These are phyloP conservation scores for Actinostola sp. DNA, from an alignment of 92 coral and sea anemone genomes.

Conservation along the genomic window DNA sequence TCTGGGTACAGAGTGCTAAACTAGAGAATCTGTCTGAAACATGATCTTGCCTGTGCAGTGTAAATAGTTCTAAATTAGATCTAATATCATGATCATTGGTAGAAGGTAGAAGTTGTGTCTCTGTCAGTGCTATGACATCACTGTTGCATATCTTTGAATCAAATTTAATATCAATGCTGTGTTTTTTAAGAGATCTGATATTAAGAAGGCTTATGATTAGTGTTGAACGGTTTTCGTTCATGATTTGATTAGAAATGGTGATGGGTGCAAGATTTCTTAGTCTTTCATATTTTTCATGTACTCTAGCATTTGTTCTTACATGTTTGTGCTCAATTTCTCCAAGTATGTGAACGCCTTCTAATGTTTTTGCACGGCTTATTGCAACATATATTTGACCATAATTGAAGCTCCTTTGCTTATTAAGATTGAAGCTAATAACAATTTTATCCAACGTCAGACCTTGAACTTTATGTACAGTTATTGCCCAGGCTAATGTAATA, in stretches of 20 bases:
- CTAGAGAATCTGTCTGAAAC: conserved; percentile 51
- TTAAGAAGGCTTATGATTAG: conserved; percentile 35
- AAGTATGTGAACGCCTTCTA: conserved; percentile 49
- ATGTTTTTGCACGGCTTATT: conserved; percentile 54
- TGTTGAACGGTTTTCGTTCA: neutral
- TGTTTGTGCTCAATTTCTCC: conserved; percentile 58
- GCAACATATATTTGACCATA: conserved; percentile 77
- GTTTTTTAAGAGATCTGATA: conserved; percentile 55
- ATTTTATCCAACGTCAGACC: conserved; percentile 50
- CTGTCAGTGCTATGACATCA: conserved; percentile 53
- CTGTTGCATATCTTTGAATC: conserved; percentile 33
- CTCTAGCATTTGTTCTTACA: no score
- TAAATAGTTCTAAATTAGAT: conserved; percentile 36
- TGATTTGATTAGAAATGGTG: neutral
- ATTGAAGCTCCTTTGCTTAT: conserved; percentile 55
- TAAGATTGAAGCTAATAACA: conserved; percentile 54
- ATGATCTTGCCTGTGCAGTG: conserved; percentile 49
- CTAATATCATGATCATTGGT: conserved; percentile 28
- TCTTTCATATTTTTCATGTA: no score
- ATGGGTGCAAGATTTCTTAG: no score
- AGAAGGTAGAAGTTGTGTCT: conserved; percentile 55
- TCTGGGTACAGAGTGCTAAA: conserved; percentile 53
- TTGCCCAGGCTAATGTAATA: conserved; percentile 47
- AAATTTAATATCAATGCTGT: conserved; percentile 54
- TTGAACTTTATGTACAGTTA: conserved; percentile 71